phyloP scores from a whole-genome alignment of 2,113 vertebrate species.

The Pseudolaguvia tuberculata region DNA sequence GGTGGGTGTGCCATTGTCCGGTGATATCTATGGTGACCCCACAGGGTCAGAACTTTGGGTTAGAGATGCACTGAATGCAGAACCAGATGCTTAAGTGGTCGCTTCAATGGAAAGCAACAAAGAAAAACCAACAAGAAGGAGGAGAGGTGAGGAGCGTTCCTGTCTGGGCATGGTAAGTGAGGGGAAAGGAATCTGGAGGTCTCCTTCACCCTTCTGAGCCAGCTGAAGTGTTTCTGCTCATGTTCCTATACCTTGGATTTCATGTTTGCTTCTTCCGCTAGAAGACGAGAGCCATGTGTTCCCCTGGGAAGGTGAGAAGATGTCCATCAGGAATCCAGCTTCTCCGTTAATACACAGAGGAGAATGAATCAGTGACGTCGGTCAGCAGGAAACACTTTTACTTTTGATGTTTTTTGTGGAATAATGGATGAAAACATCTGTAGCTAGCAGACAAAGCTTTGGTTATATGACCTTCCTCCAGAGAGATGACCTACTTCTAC shows the following conservation, averaged over 20 bases:
- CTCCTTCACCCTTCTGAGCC: background rate
- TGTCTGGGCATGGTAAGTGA: slow-evolving; percentile 25
- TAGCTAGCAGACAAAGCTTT: background rate
- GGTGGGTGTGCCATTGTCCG: slow-evolving; percentile 55
- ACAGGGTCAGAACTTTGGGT: slow-evolving; percentile 45
- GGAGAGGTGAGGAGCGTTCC: slow-evolving; percentile 26
- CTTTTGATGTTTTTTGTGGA: background rate
- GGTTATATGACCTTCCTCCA: background rate
- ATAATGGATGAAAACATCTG: background rate
- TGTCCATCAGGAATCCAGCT: slow-evolving; percentile 8
- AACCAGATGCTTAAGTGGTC: slow-evolving; percentile 66
- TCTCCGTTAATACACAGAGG: background rate
- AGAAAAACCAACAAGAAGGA: slow-evolving; percentile 40
- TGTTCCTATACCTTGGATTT: background rate
- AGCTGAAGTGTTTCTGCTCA: background rate
- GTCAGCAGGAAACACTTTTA: background rate
- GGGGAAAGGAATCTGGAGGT: background rate
- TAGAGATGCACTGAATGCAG: slow-evolving; percentile 55
- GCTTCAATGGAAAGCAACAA: slow-evolving; percentile 59
- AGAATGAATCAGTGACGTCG: background rate
- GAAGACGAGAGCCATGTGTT: background rate
- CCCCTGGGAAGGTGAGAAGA: background rate
- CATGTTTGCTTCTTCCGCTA: background rate
- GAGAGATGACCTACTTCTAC: slow-evolving; percentile 3
- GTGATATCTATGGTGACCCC: slow-evolving; percentile 27